phyloP scores from a whole-genome alignment of 2,888 invertebrate species.

The Drosophila longiperda region DNA sequence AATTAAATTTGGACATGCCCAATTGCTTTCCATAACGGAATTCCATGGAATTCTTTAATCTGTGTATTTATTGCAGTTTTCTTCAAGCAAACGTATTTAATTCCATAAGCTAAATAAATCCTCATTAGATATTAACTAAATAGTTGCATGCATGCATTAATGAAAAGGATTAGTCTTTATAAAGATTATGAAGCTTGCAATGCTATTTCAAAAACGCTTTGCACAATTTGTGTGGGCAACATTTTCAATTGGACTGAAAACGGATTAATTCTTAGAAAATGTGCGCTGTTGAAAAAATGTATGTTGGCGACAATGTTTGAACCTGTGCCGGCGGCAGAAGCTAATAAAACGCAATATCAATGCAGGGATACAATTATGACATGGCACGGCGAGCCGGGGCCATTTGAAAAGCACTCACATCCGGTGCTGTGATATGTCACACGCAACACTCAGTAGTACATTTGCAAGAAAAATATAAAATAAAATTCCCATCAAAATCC shows the following conservation, averaged over 20 bases:
- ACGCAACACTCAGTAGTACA: constrained; percentile 50
- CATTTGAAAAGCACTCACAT: constrained; percentile 41
- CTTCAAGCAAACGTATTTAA: neutral
- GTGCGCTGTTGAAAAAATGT: neutral
- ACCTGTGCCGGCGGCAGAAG: constrained; percentile 66
- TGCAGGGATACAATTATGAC: constrained; percentile 36
- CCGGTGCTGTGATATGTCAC: constrained; percentile 54
- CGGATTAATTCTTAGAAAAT: neutral
- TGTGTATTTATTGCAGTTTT: neutral
- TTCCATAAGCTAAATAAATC: neutral
- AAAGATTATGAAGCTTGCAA: neutral
- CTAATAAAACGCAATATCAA: constrained; percentile 71
- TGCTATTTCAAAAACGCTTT: neutral
- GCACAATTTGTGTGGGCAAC: neutral
- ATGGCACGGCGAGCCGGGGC: constrained; percentile 20
- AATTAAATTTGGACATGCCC: constrained; percentile 5
- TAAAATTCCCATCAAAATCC: constrained; percentile 15
- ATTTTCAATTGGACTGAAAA: neutral
- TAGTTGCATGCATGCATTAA: neutral
- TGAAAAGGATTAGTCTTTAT: neutral
- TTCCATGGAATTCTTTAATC: neutral
- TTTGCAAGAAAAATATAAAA: constrained; percentile 35
- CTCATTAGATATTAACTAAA: neutral
- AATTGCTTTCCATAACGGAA: constrained; percentile 6
- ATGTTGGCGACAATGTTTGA: constrained; percentile 27